Conservation (phyloP, 2,888 invertebrate genomes). For the Seladonia tumulorum region DNA sequence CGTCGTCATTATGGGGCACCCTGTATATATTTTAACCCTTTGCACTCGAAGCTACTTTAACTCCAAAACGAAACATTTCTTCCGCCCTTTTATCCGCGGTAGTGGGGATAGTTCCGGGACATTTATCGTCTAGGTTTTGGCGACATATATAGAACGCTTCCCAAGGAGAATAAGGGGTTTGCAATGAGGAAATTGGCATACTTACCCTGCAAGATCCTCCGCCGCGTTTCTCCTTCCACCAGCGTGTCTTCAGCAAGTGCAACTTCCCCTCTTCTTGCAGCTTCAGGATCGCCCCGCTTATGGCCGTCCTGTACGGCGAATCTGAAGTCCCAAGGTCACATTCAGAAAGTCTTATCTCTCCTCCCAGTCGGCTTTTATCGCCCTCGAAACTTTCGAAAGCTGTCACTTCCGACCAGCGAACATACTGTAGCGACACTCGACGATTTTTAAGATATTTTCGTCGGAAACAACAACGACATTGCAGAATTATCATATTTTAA, state of each 20-base stretch:
- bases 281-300: slow-evolving; percentile 97
- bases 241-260: slow-evolving; percentile 96
- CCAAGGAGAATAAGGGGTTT: background rate
- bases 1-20: background rate
- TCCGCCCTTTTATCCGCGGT: too few relatives aligned
- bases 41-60: too few relatives aligned
- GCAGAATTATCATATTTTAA: background rate
- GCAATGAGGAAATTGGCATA: slow-evolving; percentile 53
- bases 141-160: background rate
- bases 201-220: slow-evolving; percentile 94
- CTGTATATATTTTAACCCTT: too few relatives aligned
- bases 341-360: slow-evolving; percentile 35
- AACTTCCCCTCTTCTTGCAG: slow-evolving; percentile 98
- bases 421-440: background rate
- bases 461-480: background rate
- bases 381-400: slow-evolving; percentile 52
- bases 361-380: slow-evolving; percentile 52
- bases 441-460: background rate
- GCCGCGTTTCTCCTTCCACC: slow-evolving; percentile 98
- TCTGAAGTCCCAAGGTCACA: slow-evolving; percentile 86
- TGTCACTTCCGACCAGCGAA: slow-evolving; percentile 23
- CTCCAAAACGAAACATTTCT: too few relatives aligned
- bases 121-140: too few relatives aligned
- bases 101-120: too few relatives aligned
- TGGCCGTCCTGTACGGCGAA: slow-evolving; percentile 96